A percentile compares a stretch with the other conserved stretches of the same genome.
Evolutionary conservation across 1,140 invertebrate genomes (phyloP).

Genomic region (Hycleus cichorii): DNA sequence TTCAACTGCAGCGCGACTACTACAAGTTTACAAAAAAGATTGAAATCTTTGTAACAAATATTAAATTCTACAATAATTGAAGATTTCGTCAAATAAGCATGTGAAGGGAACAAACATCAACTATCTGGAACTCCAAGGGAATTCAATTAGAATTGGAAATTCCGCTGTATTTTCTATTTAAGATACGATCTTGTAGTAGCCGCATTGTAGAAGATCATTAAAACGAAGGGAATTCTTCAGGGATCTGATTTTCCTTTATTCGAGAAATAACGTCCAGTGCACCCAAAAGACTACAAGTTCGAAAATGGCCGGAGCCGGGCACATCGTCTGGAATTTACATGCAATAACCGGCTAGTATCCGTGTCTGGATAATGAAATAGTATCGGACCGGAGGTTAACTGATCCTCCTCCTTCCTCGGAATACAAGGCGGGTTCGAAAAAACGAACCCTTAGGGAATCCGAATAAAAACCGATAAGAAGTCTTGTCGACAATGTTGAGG

Average conservation of each 20-base stretch:
- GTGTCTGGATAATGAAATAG: constrained; percentile 23
- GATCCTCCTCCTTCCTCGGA: background rate
- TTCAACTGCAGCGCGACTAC: constrained; percentile 15
- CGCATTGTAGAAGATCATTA: constrained; percentile 19
- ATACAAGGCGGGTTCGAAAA: no score
- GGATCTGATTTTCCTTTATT: constrained; percentile 35
- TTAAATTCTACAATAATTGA: no score
- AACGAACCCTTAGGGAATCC: constrained; percentile 3
- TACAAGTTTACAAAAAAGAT: background rate
- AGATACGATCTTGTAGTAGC: background rate
- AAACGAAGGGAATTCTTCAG: constrained; percentile 30
- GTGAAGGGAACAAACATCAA: no score
- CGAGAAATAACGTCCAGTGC: constrained; percentile 21
- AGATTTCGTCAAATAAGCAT: no score
- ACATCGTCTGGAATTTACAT: constrained; percentile 32
- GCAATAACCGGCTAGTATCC: constrained; percentile 30
- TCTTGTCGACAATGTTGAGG: constrained; percentile 2
- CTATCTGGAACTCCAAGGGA: no score
- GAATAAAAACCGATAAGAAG: constrained; percentile 6
- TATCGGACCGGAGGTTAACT: constrained; percentile 9
- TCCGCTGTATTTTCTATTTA: no score
- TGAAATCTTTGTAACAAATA: no score
- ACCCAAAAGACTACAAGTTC: background rate
- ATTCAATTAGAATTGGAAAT: no score
- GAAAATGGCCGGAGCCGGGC: constrained; percentile 8